A percentile compares a stretch with the other conserved stretches of the same genome.
These are phyloP conservation scores for Eilema griseolum DNA, from an alignment of 2,888 invertebrate species.

Conservation along the genomic window DNA sequence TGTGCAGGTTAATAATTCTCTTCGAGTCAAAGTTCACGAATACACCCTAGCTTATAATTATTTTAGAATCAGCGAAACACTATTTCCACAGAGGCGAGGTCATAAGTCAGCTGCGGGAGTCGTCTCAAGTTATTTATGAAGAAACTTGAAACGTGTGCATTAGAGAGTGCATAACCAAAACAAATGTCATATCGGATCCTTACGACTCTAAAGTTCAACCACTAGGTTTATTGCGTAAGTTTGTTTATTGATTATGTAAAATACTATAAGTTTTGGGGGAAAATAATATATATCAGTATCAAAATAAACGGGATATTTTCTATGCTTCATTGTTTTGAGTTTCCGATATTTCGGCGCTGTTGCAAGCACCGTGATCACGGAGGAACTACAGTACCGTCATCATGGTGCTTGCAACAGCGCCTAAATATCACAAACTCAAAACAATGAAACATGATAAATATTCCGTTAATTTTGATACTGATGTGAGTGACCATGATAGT, in stretches of 20 bases:
- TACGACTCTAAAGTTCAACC: constrained; percentile 45
- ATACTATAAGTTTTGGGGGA: too few species aligned
- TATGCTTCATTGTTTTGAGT: too few species aligned
- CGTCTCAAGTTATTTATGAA: constrained; percentile 51
- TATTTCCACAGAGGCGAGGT: constrained; percentile 50
- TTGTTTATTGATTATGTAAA: constrained; percentile 24
- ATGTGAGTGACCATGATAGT: too few species aligned
- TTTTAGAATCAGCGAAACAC: constrained; percentile 36
- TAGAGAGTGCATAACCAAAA: constrained; percentile 55
- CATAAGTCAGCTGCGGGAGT: constrained; percentile 58
- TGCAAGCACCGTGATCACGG: too few species aligned
- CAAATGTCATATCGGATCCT: constrained; percentile 49
- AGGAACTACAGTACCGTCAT: too few species aligned
- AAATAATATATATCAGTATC: too few species aligned
- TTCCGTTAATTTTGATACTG: too few species aligned
- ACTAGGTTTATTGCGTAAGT: constrained; percentile 48
- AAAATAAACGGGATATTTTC: too few species aligned
- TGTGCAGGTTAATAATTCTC: not conserved
- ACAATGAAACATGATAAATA: too few species aligned
- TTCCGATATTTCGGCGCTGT: too few species aligned
- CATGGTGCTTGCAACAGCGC: too few species aligned
- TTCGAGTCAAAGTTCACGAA: constrained; percentile 29
- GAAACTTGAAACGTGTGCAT: constrained; percentile 52
- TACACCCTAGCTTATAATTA: constrained; percentile 24
- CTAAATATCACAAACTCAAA: too few species aligned